phyloP scores from a whole-genome alignment of 2,888 invertebrate genomes.

The Conchocele bisecta region DNA sequence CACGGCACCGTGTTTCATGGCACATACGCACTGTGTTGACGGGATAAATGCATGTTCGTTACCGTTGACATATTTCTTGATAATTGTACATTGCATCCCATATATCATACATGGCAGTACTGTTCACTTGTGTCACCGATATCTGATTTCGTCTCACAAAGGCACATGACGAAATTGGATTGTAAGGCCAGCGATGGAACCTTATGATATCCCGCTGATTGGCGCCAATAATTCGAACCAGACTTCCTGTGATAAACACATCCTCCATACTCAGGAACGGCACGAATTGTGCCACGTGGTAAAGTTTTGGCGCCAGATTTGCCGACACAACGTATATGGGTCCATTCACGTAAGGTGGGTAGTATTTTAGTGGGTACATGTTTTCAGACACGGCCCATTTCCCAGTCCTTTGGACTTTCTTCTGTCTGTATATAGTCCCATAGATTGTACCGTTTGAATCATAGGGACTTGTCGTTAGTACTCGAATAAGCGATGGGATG shows the following conservation, averaged over 20 bases:
- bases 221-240: conserved; percentile 58
- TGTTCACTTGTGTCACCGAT: too few relatives aligned
- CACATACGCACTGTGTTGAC: too few relatives aligned
- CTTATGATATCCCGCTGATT: neutral
- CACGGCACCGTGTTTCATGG: too few relatives aligned
- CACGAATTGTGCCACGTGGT: conserved; percentile 58
- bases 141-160: conserved; percentile 20
- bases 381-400: conserved; percentile 60
- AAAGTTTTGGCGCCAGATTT: conserved; percentile 55
- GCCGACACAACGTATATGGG: conserved; percentile 66
- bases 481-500: conserved; percentile 41
- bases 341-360: conserved; percentile 67
- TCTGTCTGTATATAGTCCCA: conserved; percentile 42
- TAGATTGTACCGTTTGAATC: conserved; percentile 53
- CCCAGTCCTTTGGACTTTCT: conserved; percentile 59
- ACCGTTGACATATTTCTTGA: too few relatives aligned
- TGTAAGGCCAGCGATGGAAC: conserved; percentile 32
- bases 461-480: conserved; percentile 27
- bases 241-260: conserved; percentile 71
- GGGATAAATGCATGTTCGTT: too few relatives aligned
- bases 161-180: conserved; percentile 16
- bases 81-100: too few relatives aligned
- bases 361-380: conserved; percentile 57
- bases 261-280: conserved; percentile 71
- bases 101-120: too few relatives aligned